Conservation (phyloP, 1,140 invertebrate genomes). For the Asbolus verrucosus region DNA sequence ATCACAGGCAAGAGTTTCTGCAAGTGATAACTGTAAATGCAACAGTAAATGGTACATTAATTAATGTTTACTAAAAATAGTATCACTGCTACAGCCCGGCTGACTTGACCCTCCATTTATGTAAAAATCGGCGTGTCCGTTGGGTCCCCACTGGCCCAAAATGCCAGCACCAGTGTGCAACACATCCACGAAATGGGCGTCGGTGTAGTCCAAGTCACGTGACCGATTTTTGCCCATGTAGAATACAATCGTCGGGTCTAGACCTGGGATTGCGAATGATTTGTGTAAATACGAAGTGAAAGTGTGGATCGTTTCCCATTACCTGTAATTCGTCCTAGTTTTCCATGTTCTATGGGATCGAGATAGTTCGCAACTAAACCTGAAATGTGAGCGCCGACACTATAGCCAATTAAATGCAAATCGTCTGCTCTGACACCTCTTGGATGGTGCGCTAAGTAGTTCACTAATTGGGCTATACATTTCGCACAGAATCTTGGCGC, state of each 20-base stretch:
- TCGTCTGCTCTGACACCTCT: conserved; percentile 77
- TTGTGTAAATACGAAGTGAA: conserved; percentile 35
- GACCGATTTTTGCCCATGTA: conserved; percentile 84
- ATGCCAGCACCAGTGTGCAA: conserved; percentile 90
- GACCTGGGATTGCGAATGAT: conserved; percentile 69
- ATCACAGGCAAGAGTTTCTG: conserved; percentile 87
- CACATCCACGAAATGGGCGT: conserved; percentile 89
- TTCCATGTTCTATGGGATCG: conserved; percentile 69
- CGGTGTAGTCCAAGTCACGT: conserved; percentile 83
- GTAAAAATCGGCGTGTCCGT: conserved; percentile 91
- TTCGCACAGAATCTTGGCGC: conserved; percentile 81
- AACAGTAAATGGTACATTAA: too few relatives aligned
- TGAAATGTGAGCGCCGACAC: conserved; percentile 87
- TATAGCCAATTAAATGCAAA: conserved; percentile 86
- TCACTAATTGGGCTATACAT: conserved; percentile 84
- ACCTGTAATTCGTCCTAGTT: conserved; percentile 85
- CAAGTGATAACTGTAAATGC: conserved; percentile 54
- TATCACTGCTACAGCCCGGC: conserved; percentile 84
- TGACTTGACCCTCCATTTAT: conserved; percentile 90
- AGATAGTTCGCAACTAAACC: conserved; percentile 84
- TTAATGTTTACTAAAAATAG: conserved; percentile 78
- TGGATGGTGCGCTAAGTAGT: conserved; percentile 82
- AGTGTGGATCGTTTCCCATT: conserved; percentile 34
- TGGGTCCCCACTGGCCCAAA: conserved; percentile 86
- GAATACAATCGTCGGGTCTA: conserved; percentile 86